These are phyloP conservation scores for Arctia plantaginis DNA, from an alignment of 2,888 invertebrate genomes.

Conservation along the genomic window DNA sequence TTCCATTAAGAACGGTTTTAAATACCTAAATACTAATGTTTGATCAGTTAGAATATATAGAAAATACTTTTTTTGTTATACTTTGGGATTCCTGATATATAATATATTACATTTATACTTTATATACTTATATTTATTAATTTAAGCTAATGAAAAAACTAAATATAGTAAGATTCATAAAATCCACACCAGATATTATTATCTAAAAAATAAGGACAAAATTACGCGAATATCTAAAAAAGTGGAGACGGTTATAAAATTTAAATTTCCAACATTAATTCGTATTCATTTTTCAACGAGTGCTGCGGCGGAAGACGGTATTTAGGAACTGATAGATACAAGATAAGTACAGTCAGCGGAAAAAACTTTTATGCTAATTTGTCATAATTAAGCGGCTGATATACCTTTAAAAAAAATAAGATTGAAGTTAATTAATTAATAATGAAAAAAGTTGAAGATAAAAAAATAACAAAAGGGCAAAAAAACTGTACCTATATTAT, in stretches of 20 bases:
- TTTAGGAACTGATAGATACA: slow-evolving; percentile 20
- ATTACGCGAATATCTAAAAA: slow-evolving; percentile 50
- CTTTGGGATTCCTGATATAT: background rate
- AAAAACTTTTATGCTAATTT: slow-evolving; percentile 7
- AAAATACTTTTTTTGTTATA: too few relatives aligned
- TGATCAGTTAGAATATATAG: background rate
- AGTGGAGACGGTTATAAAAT: slow-evolving; percentile 59
- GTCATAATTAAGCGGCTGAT: background rate
- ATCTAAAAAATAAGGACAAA: background rate
- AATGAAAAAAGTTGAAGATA: too few relatives aligned
- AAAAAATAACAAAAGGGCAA: too few relatives aligned
- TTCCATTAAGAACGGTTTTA: background rate
- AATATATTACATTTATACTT: too few relatives aligned
- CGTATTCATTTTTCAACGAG: slow-evolving; percentile 65
- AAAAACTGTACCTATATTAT: too few relatives aligned
- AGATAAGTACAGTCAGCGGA: slow-evolving; percentile 31
- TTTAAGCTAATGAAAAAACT: background rate
- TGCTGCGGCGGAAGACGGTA: slow-evolving; percentile 33
- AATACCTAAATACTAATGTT: background rate
- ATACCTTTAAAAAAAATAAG: background rate
- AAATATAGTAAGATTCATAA: background rate
- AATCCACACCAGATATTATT: background rate
- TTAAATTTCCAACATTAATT: slow-evolving; percentile 71
- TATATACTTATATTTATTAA: background rate
- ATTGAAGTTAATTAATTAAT: too few relatives aligned